Evolutionary conservation across 2,888 invertebrate genomes (phyloP).

Genomic region (Apamea anceps): DNA sequence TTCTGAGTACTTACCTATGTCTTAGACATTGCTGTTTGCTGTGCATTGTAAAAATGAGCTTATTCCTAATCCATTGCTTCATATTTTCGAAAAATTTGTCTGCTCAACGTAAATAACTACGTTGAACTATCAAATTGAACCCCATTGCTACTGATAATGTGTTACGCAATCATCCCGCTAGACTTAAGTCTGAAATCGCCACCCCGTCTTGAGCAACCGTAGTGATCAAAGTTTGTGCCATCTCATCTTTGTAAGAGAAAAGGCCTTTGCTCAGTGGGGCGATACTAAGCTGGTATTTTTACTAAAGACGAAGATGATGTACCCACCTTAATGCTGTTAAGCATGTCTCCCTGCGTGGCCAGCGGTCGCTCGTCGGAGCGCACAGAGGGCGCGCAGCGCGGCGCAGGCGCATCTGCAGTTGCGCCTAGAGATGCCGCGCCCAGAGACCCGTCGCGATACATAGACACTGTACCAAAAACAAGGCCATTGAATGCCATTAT

Average conservation of each 20-base stretch:
- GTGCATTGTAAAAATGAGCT: no score
- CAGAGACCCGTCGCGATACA: slow-evolving; percentile 74
- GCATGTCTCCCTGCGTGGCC: slow-evolving; percentile 90
- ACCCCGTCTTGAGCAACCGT: neutral
- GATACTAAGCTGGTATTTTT: neutral
- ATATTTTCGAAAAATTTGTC: no score
- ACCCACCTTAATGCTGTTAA: slow-evolving; percentile 88
- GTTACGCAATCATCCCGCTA: no score
- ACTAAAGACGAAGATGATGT: neutral
- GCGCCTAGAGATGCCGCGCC: slow-evolving; percentile 82
- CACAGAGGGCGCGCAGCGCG: slow-evolving; percentile 79
- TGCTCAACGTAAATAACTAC: no score
- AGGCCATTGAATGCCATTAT: neutral
- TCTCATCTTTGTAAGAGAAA: neutral
- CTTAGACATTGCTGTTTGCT: neutral
- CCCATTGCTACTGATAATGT: no score
- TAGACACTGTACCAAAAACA: slow-evolving; percentile 31
- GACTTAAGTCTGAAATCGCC: neutral
- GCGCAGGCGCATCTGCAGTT: slow-evolving; percentile 77
- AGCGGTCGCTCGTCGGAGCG: slow-evolving; percentile 83
- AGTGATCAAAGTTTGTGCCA: neutral
- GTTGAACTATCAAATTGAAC: no score
- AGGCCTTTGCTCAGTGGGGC: neutral
- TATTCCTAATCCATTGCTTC: no score
- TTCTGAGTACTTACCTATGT: no score